Evolutionary conservation across 2,113 vertebrate species (phyloP).

Genomic region (Sigmodon hispidus): DNA sequence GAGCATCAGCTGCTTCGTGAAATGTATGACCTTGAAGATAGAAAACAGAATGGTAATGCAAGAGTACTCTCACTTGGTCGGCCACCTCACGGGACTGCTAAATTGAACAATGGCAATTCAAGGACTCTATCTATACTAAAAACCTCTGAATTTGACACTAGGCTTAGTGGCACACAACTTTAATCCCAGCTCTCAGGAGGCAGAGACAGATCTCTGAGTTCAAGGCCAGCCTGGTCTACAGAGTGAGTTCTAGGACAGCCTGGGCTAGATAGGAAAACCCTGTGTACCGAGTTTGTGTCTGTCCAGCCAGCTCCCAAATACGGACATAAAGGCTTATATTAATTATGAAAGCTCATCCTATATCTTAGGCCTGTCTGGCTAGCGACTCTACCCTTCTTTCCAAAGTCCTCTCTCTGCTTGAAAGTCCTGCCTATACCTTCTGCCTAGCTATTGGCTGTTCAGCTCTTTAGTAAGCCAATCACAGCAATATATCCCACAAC

Average conservation of each 20-base stretch:
- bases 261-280: neutral
- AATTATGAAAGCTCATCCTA: no score
- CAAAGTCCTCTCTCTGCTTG: no score
- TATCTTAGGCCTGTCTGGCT: no score
- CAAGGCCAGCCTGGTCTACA: neutral
- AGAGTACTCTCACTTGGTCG: accelerated
- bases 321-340: no score
- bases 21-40: neutral
- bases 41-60: neutral
- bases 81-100: neutral
- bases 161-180: neutral
- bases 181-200: neutral
- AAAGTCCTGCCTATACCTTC: no score
- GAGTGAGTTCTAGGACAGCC: neutral
- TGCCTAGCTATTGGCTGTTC: neutral
- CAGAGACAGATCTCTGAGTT: neutral
- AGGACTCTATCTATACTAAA: neutral
- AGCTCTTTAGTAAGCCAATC: neutral
- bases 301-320: neutral
- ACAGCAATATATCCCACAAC: neutral
- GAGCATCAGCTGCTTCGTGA: neutral
- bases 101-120: neutral
- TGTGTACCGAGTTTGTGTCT: neutral
- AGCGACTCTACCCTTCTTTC: no score
- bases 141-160: neutral